Base-by-base conservation (phyloP, 2,113 vertebrate species). In the Mirza zaza region DNA sequence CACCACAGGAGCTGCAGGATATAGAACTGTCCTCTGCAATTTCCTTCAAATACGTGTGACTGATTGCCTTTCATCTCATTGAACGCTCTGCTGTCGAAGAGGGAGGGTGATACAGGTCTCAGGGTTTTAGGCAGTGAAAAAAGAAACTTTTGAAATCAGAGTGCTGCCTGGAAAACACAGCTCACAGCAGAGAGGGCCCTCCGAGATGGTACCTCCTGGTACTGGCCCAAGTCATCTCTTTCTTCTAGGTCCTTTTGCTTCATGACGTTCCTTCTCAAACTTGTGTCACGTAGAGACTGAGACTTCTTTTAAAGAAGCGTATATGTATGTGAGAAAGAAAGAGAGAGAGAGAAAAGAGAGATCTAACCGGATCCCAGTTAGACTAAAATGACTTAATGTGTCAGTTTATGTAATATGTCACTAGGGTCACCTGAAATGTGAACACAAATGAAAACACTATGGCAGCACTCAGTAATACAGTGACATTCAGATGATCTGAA, bases 21-120 rank as follows among this genome's bases (percentile, higher is more conserved):
- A 94, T 57, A 55, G 84, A 96, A 88, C 87, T 87, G 45, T 95
- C 92, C 81, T 73, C 94, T 50, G 87, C 65, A 87, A 77, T 98
- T 97, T 96, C 92, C 87, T 91, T 96, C 87, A 55, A 84, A 90
- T 94, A 14, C 70, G n/a, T 90, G 70, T 90, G 80, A 96, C 90
- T 95, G 95, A 90, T 96, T 92, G 65, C 87, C 67, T 96, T 96
- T 97, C 57, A 95, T 92, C 84, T 93, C 70, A 87, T 18, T 39
- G 75, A 94, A 88, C 76, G 42, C 75, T 87, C 55, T 87, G 57
- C 75, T 95, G 50, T 88, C 70, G 80, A 48, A 76, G 80, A 91
- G 79, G 61, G 73, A 73, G 61, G 68, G 25, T 36, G 36, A 87
- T 65, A 73, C 8, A 82, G 59, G 65, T 94, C 36, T 81, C 45